Evolutionary conservation across 1,140 invertebrate genomes (phyloP), one percentile per base, ranked within the genome.

Genomic region (Ceratina australensis): DNA sequence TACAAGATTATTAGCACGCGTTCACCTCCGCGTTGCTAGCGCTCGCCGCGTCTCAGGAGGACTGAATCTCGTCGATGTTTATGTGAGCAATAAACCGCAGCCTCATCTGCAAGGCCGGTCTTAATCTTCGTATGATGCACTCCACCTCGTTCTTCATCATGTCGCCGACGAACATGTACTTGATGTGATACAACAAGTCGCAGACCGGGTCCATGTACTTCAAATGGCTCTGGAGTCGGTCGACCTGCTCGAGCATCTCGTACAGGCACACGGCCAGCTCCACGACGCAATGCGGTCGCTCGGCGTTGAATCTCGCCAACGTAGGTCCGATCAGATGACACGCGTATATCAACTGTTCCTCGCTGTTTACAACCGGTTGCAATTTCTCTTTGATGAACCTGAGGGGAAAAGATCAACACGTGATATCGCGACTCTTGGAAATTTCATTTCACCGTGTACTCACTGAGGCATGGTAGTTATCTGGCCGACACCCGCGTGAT

Each of bases 121-220:
- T 93, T 22, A 99, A 90, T 87, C 96, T 96, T 50, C 96, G 94
- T 65, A 99, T 98, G 50, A 98, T 96, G 47, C 94, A 94, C 91
- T 99, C 98, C 0, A 98, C 95, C 89, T 99, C 98, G 76, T 94
- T 96, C 89, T 98, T 99, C 92, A 98, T 96, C 64, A 95, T 95
- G 90, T 99, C 97, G 0, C 98, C 98, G 33, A 98, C 97, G 92
- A 98, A 98, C 96, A 98, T 99, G 89, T 99, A 99, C 91, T 99
- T 99, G 54, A 97, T 97, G 87, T 97, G 96, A 92, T 96, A 99
- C 94, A 99, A 93, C 89, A 99, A 94, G 92, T 99, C 98, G 90
- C 97, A 98, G 81, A 99, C 97, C 0, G 97, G 95, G 91, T 99
- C 98, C 93, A 98, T 97, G 88, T 97, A 97, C 63, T 95, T 94